phyloP scores from a whole-genome alignment of 2,113 vertebrate species.

The Setophaga petechia region DNA sequence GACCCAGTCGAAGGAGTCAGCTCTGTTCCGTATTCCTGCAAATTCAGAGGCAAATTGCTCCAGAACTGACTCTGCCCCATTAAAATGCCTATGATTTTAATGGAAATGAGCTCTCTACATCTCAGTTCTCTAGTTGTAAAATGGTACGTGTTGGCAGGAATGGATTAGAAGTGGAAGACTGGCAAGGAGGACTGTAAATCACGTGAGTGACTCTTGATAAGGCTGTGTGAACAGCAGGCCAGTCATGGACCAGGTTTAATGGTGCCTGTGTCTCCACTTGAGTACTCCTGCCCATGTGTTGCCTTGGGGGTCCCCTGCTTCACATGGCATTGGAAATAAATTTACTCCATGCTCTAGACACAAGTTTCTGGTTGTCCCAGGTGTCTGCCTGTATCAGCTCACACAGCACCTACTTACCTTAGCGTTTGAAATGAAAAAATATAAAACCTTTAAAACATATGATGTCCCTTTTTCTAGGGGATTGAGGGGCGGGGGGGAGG shows the following conservation, averaged over 20 bases:
- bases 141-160: not conserved
- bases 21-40: not conserved
- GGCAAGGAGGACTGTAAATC: not conserved
- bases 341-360: not conserved
- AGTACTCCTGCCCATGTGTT: not conserved
- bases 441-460: not conserved
- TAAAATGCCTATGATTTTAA: not conserved
- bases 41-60: not conserved
- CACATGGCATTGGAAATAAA: not conserved
- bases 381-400: fast-evolving
- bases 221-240: not conserved
- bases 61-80: not conserved
- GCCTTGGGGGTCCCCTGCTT: not conserved
- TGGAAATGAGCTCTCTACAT: not conserved
- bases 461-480: not conserved
- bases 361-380: not conserved
- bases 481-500: fast-evolving
- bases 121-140: not conserved
- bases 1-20: not conserved
- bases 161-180: not conserved
- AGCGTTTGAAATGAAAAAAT: not conserved
- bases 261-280: not conserved
- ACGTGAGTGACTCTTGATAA: not conserved
- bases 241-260: not conserved
- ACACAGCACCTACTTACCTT: not conserved